Conservation (phyloP, 2,888 invertebrate species). For the Lobophora halterata region DNA sequence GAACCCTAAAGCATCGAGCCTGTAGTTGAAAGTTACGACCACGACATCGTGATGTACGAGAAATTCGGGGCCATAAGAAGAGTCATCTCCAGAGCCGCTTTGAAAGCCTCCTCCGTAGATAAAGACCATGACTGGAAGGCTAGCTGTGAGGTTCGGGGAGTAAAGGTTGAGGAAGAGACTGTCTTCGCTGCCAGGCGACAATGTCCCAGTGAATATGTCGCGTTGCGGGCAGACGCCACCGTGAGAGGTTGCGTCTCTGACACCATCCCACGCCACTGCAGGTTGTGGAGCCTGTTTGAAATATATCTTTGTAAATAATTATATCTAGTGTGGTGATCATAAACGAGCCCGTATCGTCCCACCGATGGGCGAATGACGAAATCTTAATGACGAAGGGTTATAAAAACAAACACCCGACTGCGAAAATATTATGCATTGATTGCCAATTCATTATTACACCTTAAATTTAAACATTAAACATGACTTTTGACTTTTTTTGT, state of each 20-base stretch:
- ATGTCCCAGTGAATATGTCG: constrained; percentile 13
- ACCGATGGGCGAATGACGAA: no score
- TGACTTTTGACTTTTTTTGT: no score
- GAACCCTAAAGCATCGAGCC: constrained; percentile 76
- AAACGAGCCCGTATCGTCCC: no score
- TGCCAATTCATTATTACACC: no score
- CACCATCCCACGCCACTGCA: constrained; percentile 50
- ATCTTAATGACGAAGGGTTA: no score
- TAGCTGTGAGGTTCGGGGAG: constrained; percentile 34
- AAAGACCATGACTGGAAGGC: constrained; percentile 47
- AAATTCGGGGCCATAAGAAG: constrained; percentile 75
- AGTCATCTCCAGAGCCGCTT: constrained; percentile 53
- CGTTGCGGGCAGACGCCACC: constrained; percentile 49
- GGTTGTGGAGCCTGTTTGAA: constrained; percentile 46
- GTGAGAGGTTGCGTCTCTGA: constrained; percentile 46
- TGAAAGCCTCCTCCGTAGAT: constrained; percentile 49
- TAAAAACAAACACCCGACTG: no score
- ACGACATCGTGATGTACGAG: constrained; percentile 72
- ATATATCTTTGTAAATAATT: no score
- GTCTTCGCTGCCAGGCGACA: constrained; percentile 41
- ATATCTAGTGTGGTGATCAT: no score
- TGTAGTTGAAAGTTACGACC: constrained; percentile 78
- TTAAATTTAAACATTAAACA: no score
- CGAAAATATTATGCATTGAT: no score
- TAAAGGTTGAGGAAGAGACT: constrained; percentile 55